Percentiles rank a stretch among this genome's conserved stretches.
Evolutionary conservation across 2,113 vertebrate species (phyloP).

Genomic region (Agelaius tricolor): DNA sequence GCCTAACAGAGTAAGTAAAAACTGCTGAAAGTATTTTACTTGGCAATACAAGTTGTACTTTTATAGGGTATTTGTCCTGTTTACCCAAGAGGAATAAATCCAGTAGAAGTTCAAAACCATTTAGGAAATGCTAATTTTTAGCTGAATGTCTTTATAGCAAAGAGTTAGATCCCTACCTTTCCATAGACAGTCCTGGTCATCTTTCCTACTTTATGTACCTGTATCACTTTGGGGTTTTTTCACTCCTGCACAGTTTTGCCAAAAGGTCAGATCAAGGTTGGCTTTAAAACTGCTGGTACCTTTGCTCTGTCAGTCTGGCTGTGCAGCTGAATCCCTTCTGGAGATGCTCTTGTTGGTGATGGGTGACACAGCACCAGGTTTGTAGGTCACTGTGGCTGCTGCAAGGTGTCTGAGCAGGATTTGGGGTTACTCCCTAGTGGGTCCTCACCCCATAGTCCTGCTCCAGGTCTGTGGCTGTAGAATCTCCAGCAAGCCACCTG

Average conservation of each 20-base stretch:
- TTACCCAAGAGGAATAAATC: conserved; percentile 22
- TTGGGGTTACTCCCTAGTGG: neutral
- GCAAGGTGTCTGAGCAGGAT: neutral
- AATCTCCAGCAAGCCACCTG: neutral
- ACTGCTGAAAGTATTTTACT: neutral
- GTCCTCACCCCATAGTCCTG: neutral
- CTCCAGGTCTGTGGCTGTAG: neutral
- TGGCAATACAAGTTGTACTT: neutral
- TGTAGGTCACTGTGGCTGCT: neutral
- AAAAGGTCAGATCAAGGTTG: neutral
- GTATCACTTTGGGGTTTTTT: neutral
- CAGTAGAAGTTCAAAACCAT: neutral
- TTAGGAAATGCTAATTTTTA: neutral
- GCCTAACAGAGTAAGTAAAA: neutral
- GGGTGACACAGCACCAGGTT: neutral
- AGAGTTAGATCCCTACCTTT: neutral
- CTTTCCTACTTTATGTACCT: neutral
- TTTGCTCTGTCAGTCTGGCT: neutral
- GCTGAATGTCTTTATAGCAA: neutral
- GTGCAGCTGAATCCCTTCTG: neutral
- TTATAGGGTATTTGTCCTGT: neutral
- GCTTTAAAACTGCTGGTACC: neutral
- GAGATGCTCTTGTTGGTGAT: neutral
- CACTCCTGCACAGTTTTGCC: rapidly evolving
- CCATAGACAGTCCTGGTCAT: neutral